These are phyloP conservation scores for Matsumyia berberina DNA, from an alignment of 2,888 invertebrate genomes.

Conservation along the genomic window DNA sequence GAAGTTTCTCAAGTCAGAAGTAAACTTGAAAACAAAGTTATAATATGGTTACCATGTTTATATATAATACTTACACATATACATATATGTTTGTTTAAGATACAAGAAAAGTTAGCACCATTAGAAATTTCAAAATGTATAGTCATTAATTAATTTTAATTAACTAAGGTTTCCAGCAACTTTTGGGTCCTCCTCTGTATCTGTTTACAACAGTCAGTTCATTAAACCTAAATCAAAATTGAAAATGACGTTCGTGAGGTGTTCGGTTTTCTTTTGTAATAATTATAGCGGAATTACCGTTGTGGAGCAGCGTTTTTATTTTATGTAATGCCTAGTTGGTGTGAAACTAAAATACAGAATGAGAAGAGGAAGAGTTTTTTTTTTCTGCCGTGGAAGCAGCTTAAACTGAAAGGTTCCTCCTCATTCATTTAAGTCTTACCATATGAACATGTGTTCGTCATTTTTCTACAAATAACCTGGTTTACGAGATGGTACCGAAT, in stretches of 20 bases:
- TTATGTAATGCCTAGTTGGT: conserved; percentile 26
- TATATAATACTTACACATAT: no score
- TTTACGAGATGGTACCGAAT: conserved; percentile 37
- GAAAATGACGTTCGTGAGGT: conserved; percentile 1
- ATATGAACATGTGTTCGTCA: neutral
- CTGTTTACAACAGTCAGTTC: conserved; percentile 47
- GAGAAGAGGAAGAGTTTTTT: neutral
- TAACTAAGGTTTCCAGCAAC: conserved; percentile 48
- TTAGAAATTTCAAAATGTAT: conserved; percentile 19
- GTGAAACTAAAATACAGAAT: neutral
- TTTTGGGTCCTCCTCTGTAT: neutral
- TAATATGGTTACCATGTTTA: neutral
- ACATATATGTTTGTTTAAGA: conserved; percentile 18
- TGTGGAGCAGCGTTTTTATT: neutral
- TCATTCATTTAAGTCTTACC: neutral
- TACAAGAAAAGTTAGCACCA: conserved; percentile 16
- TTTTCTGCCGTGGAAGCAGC: neutral
- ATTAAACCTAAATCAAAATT: conserved; percentile 38
- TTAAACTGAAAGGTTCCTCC: conserved; percentile 4
- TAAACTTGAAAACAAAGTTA: neutral
- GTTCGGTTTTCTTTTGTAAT: conserved; percentile 18
- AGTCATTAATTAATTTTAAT: conserved; percentile 41
- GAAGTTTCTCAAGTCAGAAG: no score
- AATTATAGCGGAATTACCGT: conserved; percentile 7
- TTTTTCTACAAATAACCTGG: conserved; percentile 35